Base-by-base conservation (phyloP, 2,888 invertebrate genomes). In the Blastobasis lacticolella region DNA sequence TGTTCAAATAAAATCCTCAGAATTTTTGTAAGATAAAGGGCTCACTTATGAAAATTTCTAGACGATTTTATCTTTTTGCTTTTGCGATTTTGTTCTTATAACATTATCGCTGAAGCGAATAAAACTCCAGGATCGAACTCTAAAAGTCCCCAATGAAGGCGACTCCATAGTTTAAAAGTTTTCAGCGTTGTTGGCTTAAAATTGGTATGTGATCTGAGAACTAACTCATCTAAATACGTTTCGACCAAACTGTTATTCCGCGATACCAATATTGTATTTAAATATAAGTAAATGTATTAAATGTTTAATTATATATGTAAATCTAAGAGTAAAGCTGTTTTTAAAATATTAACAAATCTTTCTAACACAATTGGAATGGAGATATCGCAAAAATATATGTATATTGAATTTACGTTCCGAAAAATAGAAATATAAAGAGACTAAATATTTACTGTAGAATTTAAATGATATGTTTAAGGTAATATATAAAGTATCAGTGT, bases 371-470 rank as follows among this genome's bases (percentile, higher is more conserved):
- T 54, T 23, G 54, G 54, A 53, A 41, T 46, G 44, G 44, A 54
- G 9, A 23, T 23, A 23, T 23, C 23, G 23, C 23, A 23, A 23
- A n/a, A 23, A 23, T 43, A 50, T 50, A 56, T 56, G 49, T 44
- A 54, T 49, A 54, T 45, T 45, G 36, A 37, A 49, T 51, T 64
- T 69, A 64, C 54, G 60, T 64, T 72, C 61, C 60, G 51, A 49
- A 42, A 58, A 57, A 62, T 81, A 81, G 74, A 61, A 66, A 64
- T 80, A 73, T 77, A 71, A 75, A 73, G 81, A 79, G 75, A 80
- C 74, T 54, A 61, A 59, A 62, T 69, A 72, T 73, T 73, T 75
- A 73, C 67, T 71, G 66, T 79, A 80, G 77, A 54, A 43, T 50
- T 52, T 48, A 52, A 52, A 64, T 71, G 67, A 65, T 54, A 46